Evolutionary conservation across 1,140 invertebrate genomes (phyloP), one percentile per base, ranked within the genome.

Genomic region (Araneus ventricosus): DNA sequence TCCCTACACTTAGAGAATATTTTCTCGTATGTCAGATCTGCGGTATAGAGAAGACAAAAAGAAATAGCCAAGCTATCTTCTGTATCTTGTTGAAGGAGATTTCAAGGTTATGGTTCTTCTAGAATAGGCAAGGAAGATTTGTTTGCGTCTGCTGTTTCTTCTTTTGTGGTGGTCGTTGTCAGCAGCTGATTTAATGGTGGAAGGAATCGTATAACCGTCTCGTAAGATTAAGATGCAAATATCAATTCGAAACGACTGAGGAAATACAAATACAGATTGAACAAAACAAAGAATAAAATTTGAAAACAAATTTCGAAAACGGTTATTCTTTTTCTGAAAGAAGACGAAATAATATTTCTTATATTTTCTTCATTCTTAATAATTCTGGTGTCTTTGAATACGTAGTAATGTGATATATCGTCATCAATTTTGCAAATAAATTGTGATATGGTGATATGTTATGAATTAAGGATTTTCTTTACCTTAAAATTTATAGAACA

Each of bases 161-260:
- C 63, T n/a, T 14, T n/a, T 67, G 63, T 75, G 30, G 5, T 75
- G 30, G 27, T 14, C 7, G 4, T 10, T 75, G 30, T 75, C 70
- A 75, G 70, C 34, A 30, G 70, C 20, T 75, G 30, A 75, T 75
- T 75, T 75, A 75, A 75, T 75, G 70, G 70, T 75, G 37, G 70
- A 75, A 17, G 37, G 70, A 75, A 37, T 75, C 30, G 10, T 14
- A 75, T 20, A 75, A 6, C 27, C 4, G 30, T 37, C 30, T 37
- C 34, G 1, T 34, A 14, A 75, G 27, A 34, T 37, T 70, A 70
- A 30, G 63, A 30, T 34, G 63, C 3, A 30, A 67, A n/a, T 27
- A 67, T 67, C n/a, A 27, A 67, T 67, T 67, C 24, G n/a, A 27
- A 8, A 67, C 27, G 61, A 14, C 10, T 27, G 14, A 67, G 10